A percentile compares a stretch with the other conserved stretches of the same genome.
Evolutionary conservation across 2,888 invertebrate species (phyloP).

Genomic region (Tanypteryx hageni): DNA sequence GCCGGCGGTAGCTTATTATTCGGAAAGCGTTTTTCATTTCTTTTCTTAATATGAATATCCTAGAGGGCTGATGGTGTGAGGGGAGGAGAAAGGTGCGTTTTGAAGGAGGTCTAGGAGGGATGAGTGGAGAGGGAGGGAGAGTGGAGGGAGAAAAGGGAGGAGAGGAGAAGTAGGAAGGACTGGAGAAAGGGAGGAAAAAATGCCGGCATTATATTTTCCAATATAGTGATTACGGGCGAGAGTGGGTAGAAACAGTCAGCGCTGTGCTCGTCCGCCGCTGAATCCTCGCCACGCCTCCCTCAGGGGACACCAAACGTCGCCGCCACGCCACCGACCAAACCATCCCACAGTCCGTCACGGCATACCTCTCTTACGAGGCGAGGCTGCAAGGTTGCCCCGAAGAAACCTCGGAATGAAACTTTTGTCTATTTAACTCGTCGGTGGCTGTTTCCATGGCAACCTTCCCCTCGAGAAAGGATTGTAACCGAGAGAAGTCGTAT

Average conservation of each 20-base stretch:
- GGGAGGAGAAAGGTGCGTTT: background rate
- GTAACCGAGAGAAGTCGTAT: background rate
- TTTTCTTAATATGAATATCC: background rate
- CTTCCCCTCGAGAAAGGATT: no score
- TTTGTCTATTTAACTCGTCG: background rate
- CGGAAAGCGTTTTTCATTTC: conserved; percentile 2
- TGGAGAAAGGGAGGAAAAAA: background rate
- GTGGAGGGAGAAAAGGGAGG: background rate
- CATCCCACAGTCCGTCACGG: no score
- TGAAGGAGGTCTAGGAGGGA: background rate
- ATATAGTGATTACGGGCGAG: no score
- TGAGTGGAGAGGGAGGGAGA: background rate
- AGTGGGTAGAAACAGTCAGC: no score
- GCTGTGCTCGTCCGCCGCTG: no score
- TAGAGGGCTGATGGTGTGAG: background rate
- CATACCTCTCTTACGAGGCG: background rate
- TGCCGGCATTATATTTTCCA: background rate
- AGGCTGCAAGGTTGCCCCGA: background rate
- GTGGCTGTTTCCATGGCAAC: background rate
- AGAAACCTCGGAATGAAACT: background rate
- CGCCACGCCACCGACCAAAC: no score
- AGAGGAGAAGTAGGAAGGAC: no score
- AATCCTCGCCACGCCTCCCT: no score
- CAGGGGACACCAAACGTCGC: no score
- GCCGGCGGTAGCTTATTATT: background rate